Evolutionary conservation across 2,797 vertebrate genomes (phyloP).

Genomic region (Distichodus sexfasciatus): DNA sequence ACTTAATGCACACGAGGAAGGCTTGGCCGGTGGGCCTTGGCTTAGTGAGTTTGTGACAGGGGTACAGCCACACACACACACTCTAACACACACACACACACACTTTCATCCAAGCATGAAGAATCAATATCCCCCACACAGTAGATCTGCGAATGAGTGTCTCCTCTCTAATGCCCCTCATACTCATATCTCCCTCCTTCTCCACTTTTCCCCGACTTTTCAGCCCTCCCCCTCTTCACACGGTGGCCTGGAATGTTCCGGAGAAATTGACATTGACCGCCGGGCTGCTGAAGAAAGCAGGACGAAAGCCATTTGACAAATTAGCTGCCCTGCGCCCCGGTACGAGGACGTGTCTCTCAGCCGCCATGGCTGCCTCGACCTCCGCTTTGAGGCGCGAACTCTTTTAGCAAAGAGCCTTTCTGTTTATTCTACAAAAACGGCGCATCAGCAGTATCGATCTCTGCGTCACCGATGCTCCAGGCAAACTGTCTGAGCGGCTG

Average conservation of each 20-base stretch:
- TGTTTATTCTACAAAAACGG: constrained; percentile 87
- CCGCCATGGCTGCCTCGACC: constrained; percentile 55
- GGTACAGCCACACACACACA: not conserved
- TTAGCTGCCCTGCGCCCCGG: constrained; percentile 64
- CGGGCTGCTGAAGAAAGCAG: constrained; percentile 78
- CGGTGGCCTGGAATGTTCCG: constrained; percentile 3
- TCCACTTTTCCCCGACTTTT: constrained; percentile 1
- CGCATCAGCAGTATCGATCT: constrained; percentile 85
- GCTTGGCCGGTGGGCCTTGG: not conserved
- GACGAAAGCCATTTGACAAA: constrained; percentile 84
- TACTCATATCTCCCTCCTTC: constrained; percentile 15
- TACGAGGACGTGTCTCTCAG: constrained; percentile 23
- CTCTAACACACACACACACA: not conserved
- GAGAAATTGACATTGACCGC: constrained; percentile 78
- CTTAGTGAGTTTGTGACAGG: not conserved
- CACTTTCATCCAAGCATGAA: constrained; percentile 34
- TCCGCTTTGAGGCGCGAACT: constrained; percentile 67
- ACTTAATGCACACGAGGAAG: not conserved
- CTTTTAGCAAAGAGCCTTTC: constrained; percentile 72
- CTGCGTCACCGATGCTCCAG: constrained; percentile 79
- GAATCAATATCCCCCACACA: constrained; percentile 44
- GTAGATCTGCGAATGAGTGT: constrained; percentile 32
- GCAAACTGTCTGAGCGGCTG: constrained; percentile 86
- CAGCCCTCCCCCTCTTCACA: constrained; percentile 6
- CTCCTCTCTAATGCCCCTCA: constrained; percentile 37